These are phyloP conservation scores for Pipistrellus nathusii DNA, from an alignment of 2,797 vertebrate genomes.

Conservation along the genomic window DNA sequence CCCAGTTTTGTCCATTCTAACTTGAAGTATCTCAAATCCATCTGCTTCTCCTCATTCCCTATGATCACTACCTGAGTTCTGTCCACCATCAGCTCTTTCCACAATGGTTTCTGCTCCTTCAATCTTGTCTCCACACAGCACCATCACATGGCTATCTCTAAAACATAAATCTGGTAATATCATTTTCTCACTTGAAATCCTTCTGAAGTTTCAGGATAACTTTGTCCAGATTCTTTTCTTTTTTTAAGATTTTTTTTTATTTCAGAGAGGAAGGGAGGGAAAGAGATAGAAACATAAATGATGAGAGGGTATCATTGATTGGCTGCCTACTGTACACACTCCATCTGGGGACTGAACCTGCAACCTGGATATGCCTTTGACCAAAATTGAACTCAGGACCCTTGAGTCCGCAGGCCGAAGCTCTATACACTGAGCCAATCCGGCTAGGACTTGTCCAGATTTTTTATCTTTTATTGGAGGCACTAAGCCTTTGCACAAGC, in stretches of 20 bases:
- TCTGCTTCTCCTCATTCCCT: neutral
- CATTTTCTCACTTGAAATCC: neutral
- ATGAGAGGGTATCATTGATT: too few relatives aligned
- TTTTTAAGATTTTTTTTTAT: too few relatives aligned
- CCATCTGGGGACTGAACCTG: too few relatives aligned
- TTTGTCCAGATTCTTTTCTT: neutral
- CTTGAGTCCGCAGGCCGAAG: too few relatives aligned
- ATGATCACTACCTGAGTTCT: neutral
- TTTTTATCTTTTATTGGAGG: neutral
- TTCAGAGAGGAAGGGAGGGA: too few relatives aligned
- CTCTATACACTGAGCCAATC: too few relatives aligned
- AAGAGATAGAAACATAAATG: too few relatives aligned
- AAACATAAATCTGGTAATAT: neutral
- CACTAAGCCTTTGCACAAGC: neutral
- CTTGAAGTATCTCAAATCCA: neutral
- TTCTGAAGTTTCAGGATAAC: conserved; percentile 9
- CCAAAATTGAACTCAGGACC: too few relatives aligned
- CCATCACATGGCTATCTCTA: neutral
- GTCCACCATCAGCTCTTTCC: neutral
- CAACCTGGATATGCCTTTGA: too few relatives aligned
- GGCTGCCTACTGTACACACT: too few relatives aligned
- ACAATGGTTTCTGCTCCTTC: neutral
- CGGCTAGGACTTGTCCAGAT: too few relatives aligned
- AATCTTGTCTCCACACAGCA: neutral
- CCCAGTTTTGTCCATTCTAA: neutral